phyloP scores from a whole-genome alignment of 1,140 invertebrate genomes.

The Bombus breviceps region DNA sequence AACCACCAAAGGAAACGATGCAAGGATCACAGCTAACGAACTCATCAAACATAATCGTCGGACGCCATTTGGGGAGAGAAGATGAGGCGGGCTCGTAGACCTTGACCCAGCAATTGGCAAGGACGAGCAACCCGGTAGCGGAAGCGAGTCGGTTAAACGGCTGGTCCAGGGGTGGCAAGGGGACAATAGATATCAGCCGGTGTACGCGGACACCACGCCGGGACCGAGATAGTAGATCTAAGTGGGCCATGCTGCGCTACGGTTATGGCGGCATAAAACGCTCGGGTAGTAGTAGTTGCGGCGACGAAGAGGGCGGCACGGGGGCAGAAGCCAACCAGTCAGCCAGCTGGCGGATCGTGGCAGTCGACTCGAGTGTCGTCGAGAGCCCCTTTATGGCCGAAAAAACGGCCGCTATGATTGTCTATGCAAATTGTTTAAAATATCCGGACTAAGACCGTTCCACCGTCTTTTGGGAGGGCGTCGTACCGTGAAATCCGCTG shows the following conservation, averaged over 20 bases:
- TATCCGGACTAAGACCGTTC: slow-evolving; percentile 70
- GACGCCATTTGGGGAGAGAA: background rate
- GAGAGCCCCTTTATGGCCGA: slow-evolving; percentile 78
- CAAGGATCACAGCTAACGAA: background rate
- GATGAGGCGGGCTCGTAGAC: slow-evolving; percentile 3
- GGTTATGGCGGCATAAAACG: slow-evolving; percentile 82
- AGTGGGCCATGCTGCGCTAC: slow-evolving; percentile 82
- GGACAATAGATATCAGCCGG: slow-evolving; percentile 79
- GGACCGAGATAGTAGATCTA: slow-evolving; percentile 82
- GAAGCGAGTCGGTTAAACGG: slow-evolving; percentile 58
- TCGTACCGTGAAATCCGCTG: slow-evolving; percentile 49
- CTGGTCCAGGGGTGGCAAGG: slow-evolving; percentile 61
- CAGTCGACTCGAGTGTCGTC: slow-evolving; percentile 65
- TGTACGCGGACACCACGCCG: slow-evolving; percentile 62
- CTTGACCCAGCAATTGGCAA: slow-evolving; percentile 58
- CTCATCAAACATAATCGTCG: slow-evolving; percentile 19
- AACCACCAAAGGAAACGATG: background rate
- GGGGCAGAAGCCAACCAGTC: slow-evolving; percentile 34
- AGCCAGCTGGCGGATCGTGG: slow-evolving; percentile 57
- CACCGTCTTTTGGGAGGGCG: slow-evolving; percentile 36
- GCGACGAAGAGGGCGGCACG: slow-evolving; percentile 43
- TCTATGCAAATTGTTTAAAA: slow-evolving; percentile 84
- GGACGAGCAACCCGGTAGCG: slow-evolving; percentile 51
- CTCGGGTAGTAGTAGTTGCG: slow-evolving; percentile 62
- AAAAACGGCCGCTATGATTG: slow-evolving; percentile 82